phyloP scores from a whole-genome alignment of 2,113 vertebrate genomes.

The Telmatochromis bifrenatus region DNA sequence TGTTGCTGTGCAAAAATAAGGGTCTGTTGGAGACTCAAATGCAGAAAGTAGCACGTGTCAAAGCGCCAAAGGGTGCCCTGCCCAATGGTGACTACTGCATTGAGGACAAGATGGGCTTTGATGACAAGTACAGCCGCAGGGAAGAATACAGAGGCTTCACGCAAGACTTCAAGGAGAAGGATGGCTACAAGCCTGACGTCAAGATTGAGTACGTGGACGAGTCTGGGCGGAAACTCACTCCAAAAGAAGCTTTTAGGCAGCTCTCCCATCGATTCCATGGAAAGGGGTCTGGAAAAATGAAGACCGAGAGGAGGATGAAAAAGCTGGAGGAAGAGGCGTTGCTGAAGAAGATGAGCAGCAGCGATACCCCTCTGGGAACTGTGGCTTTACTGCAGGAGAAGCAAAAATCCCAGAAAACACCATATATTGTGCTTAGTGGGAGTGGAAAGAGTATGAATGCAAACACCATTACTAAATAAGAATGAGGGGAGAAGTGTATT shows the following conservation, averaged over 20 bases:
- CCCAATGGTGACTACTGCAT: conserved; percentile 86
- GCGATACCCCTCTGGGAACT: conserved; percentile 86
- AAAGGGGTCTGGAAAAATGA: conserved; percentile 93
- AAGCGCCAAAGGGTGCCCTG: conserved; percentile 74
- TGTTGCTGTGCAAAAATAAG: conserved; percentile 87
- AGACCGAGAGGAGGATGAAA: conserved; percentile 89
- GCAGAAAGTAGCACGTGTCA: conserved; percentile 84
- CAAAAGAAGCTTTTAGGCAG: conserved; percentile 91
- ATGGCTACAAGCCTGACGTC: conserved; percentile 79
- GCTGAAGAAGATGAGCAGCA: conserved; percentile 94
- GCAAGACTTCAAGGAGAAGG: conserved; percentile 93
- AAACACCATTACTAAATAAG: conserved; percentile 54
- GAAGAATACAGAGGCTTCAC: conserved; percentile 91
- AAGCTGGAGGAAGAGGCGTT: conserved; percentile 88
- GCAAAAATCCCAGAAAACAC: conserved; percentile 92
- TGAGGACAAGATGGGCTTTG: conserved; percentile 91
- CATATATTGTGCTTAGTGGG: conserved; percentile 89
- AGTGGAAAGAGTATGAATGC: background rate
- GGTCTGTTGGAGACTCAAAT: conserved; percentile 84
- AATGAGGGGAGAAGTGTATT: background rate
- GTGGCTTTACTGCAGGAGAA: conserved; percentile 93
- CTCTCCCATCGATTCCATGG: conserved; percentile 89
- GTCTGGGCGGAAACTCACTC: conserved; percentile 83
- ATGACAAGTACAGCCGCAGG: conserved; percentile 86
- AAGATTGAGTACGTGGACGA: conserved; percentile 93